Conservation (phyloP, 1,140 invertebrate species). For the Anastatus disparis region DNA sequence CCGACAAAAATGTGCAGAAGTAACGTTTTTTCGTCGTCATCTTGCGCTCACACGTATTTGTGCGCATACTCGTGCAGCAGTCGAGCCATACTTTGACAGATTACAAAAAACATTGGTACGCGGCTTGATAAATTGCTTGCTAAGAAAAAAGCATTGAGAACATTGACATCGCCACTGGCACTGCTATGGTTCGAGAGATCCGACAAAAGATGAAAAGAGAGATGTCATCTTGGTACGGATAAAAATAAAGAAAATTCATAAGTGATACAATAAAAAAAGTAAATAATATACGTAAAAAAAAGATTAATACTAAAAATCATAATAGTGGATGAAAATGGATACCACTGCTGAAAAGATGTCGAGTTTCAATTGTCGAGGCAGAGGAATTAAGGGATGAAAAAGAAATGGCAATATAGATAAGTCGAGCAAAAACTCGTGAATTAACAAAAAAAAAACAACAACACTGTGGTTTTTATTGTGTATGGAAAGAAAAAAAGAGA, state of each 20-base stretch:
- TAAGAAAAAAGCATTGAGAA: not conserved
- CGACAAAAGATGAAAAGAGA: too few relatives aligned
- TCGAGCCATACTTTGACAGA: not conserved
- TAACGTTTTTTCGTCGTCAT: not conserved
- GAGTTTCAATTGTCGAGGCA: too few relatives aligned
- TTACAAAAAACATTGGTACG: not conserved
- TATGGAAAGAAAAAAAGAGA: conserved; percentile 13
- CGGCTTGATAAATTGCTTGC: not conserved
- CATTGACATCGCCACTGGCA: too few relatives aligned
- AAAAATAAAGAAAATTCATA: too few relatives aligned
- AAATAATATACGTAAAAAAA: not conserved
- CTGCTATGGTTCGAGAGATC: too few relatives aligned
- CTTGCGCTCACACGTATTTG: not conserved
- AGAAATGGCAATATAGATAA: conserved; percentile 29
- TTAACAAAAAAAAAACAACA: conserved; percentile 8
- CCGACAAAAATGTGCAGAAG: not conserved
- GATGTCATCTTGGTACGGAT: too few relatives aligned
- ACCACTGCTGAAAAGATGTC: too few relatives aligned
- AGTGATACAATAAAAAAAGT: not conserved
- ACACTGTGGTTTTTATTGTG: too few relatives aligned
- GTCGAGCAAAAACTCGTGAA: not conserved
- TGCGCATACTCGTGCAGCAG: not conserved
- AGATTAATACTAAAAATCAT: not conserved
- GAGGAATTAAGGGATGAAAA: conserved; percentile 28
- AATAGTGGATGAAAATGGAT: not conserved